A percentile compares a stretch with the other conserved stretches of the same genome.
phyloP scores from a whole-genome alignment of 2,113 vertebrate species.

The Saguinus midas region DNA sequence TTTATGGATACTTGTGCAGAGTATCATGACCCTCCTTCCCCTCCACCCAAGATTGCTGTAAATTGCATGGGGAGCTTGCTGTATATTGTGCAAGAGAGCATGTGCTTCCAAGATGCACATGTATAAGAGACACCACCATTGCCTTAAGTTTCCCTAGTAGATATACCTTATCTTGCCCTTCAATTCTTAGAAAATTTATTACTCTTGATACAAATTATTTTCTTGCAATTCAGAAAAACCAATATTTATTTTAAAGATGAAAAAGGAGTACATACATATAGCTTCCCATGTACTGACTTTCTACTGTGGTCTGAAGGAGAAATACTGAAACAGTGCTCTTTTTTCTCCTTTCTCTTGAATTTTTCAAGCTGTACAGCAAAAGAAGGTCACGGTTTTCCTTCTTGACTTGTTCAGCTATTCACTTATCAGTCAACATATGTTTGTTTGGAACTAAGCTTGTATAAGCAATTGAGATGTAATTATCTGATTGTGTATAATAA shows the following conservation, averaged over 20 bases:
- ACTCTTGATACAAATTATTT: not conserved
- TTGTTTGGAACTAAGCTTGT: not conserved
- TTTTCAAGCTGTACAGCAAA: conserved; percentile 12
- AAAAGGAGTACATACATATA: not conserved
- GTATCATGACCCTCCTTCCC: not conserved
- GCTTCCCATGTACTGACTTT: not conserved
- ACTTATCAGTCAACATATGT: not conserved
- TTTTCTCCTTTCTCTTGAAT: not conserved
- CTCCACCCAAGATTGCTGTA: not conserved
- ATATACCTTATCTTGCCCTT: not conserved
- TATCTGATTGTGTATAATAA: not conserved
- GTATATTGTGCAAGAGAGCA: not conserved
- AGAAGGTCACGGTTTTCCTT: not conserved
- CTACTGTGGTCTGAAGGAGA: not conserved
- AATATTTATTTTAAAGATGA: not conserved
- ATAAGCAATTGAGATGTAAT: not conserved
- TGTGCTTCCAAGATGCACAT: not conserved
- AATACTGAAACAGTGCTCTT: not conserved
- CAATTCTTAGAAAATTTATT: not conserved
- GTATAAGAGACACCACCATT: not conserved
- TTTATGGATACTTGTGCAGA: not conserved
- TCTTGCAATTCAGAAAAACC: conserved; percentile 18
- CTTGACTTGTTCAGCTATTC: not conserved
- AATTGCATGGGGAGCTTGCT: not conserved
- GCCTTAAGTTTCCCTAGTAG: not conserved